Evolutionary conservation across 2,888 invertebrate genomes (phyloP).

Genomic region (Vannuccia rotundouncinata): DNA sequence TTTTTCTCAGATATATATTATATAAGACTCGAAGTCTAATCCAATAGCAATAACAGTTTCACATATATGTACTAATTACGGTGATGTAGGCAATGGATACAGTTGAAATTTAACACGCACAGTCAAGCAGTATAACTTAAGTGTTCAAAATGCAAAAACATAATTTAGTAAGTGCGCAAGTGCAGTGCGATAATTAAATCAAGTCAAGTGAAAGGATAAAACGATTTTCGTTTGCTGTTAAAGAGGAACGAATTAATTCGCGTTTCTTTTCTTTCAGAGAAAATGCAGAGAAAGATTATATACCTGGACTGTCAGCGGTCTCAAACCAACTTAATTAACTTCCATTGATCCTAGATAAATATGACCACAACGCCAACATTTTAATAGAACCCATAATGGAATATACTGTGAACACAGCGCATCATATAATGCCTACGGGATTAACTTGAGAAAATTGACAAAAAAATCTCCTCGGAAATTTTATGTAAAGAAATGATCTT

Average conservation of each 20-base stretch:
- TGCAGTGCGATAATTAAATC: neutral
- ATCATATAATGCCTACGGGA: neutral
- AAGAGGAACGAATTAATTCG: neutral
- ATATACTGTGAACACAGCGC: neutral
- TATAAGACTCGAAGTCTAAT: no score
- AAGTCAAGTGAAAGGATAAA: neutral
- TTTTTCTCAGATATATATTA: no score
- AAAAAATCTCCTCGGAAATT: neutral
- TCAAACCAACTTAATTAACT: neutral
- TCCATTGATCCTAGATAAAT: constrained; percentile 6
- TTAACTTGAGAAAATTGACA: neutral
- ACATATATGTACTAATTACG: no score
- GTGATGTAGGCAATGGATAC: no score
- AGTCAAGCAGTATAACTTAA: no score
- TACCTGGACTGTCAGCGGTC: neutral
- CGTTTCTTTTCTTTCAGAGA: neutral
- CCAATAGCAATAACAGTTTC: no score
- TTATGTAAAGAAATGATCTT: neutral
- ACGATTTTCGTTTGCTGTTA: neutral
- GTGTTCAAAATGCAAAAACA: neutral
- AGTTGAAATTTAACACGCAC: no score
- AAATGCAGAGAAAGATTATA: no score
- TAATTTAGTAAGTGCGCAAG: neutral
- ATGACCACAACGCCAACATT: neutral
- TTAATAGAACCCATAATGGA: neutral